A percentile compares a stretch with the other conserved stretches of the same genome.
phyloP scores from a whole-genome alignment of 2,888 invertebrate genomes.

The Aphidoletes aphidimyza region DNA sequence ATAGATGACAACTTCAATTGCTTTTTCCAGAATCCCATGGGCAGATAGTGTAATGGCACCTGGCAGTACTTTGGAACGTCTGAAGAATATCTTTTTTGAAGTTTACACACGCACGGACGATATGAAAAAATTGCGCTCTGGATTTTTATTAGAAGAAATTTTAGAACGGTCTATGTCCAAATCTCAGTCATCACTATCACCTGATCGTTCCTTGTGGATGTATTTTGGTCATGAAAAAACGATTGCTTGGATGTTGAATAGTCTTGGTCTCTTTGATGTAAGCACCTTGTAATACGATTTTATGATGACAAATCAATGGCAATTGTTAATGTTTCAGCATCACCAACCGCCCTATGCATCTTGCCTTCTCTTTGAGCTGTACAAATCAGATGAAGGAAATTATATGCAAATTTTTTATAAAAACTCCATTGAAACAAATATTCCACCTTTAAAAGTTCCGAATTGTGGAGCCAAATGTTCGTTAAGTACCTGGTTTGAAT shows the following conservation, averaged over 20 bases:
- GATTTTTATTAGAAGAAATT: conserved; percentile 77
- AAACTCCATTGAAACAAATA: not conserved
- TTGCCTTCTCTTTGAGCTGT: conserved; percentile 78
- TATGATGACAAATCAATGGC: not conserved
- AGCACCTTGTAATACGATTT: not conserved
- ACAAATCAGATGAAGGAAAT: conserved; percentile 58
- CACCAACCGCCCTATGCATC: conserved; percentile 78
- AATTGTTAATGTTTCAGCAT: not conserved
- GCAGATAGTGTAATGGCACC: not conserved
- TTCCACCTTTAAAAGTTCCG: not conserved
- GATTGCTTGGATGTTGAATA: conserved; percentile 77
- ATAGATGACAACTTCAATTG: too few relatives aligned
- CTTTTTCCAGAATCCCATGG: not conserved
- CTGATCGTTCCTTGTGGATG: conserved; percentile 73
- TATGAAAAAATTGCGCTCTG: conserved; percentile 71
- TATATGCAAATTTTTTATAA: not conserved
- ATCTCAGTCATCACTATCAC: conserved; percentile 64
- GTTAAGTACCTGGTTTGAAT: not conserved
- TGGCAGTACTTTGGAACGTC: not conserved
- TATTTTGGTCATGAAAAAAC: conserved; percentile 88
- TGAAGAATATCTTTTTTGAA: not conserved
- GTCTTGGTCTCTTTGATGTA: conserved; percentile 67
- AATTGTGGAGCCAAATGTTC: not conserved
- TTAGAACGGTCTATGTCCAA: conserved; percentile 71
- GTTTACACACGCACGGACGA: conserved; percentile 59